phyloP scores from a whole-genome alignment of 2,888 invertebrate species.

The Dorcus parallelipipedus region DNA sequence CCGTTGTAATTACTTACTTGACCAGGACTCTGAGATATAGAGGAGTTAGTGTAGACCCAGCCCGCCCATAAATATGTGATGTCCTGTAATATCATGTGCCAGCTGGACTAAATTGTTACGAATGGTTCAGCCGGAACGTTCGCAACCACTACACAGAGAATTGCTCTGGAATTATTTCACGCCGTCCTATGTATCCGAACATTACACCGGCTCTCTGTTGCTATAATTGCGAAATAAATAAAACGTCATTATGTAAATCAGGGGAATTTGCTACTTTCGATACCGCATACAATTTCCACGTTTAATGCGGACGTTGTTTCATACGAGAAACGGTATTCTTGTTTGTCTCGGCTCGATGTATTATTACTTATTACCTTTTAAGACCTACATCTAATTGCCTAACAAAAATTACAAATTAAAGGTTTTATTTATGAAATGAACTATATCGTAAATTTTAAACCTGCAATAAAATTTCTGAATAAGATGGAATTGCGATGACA shows the following conservation, averaged over 20 bases:
- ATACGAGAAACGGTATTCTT: background rate
- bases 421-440: too few species aligned
- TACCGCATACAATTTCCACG: background rate
- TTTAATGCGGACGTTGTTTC: background rate
- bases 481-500: too few species aligned
- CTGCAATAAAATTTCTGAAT: too few species aligned
- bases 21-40: conserved; percentile 39
- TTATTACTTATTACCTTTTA: too few species aligned
- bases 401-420: too few species aligned
- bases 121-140: conserved; percentile 44
- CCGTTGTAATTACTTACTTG: conserved; percentile 47
- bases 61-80: conserved; percentile 51
- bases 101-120: conserved; percentile 52
- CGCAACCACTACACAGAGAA: conserved; percentile 42
- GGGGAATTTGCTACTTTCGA: background rate
- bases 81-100: conserved; percentile 52
- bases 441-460: too few species aligned
- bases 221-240: conserved; percentile 28
- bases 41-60: conserved; percentile 38
- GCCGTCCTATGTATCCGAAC: conserved; percentile 32
- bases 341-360: too few species aligned
- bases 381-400: too few species aligned
- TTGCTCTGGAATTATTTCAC: conserved; percentile 44
- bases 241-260: conserved; percentile 10
- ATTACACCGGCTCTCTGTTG: conserved; percentile 15